Conservation (phyloP, 2,797 vertebrate genomes). For the Pseudochirops cupreus region DNA sequence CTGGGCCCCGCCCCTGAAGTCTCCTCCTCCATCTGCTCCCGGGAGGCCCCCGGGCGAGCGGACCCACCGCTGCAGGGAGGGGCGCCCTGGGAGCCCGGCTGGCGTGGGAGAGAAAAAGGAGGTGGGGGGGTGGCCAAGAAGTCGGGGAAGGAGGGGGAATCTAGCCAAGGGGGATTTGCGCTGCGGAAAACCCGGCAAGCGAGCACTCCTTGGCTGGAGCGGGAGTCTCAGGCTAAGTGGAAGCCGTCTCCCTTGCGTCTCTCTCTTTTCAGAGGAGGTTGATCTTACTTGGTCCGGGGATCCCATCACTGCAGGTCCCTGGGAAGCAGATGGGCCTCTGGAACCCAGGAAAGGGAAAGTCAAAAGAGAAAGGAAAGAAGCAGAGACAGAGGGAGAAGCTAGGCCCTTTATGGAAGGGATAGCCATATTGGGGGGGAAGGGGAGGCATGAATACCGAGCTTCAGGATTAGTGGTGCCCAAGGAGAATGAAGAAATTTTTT, state of each 20-base stretch:
- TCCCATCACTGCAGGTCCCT: not conserved
- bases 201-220: not conserved
- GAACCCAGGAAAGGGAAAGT: not conserved
- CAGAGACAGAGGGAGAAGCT: not conserved
- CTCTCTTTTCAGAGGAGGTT: not conserved
- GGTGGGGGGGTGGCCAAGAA: not conserved
- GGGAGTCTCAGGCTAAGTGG: not conserved
- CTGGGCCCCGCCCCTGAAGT: conserved; percentile 1
- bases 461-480: not conserved
- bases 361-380: not conserved
- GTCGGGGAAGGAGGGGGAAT: not conserved
- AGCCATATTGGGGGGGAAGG: not conserved
- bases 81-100: not conserved
- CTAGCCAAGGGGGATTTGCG: not conserved
- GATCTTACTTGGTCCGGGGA: not conserved
- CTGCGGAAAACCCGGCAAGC: not conserved
- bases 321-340: not conserved
- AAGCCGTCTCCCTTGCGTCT: not conserved
- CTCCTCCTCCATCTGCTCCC: not conserved
- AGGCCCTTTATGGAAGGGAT: not conserved
- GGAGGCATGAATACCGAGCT: not conserved
- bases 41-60: not conserved
- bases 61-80: not conserved
- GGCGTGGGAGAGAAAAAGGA: not conserved
- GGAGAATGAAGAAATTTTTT: not conserved